A percentile compares a stretch with the other conserved stretches of the same genome.
Evolutionary conservation across 2,888 invertebrate genomes (phyloP).

Genomic region (Microplitis deprimator): DNA sequence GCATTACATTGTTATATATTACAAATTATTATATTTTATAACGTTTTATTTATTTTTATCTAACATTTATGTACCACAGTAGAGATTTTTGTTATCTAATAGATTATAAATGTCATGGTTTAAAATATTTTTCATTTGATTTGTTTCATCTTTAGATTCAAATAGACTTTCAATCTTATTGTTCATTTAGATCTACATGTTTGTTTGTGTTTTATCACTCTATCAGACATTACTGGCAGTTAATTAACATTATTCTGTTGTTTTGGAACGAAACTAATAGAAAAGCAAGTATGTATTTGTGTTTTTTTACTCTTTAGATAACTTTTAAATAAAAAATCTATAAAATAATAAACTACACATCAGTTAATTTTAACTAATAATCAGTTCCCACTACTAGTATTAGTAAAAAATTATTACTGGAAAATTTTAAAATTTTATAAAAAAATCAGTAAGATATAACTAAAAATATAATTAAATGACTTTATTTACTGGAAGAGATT

Average conservation of each 20-base stretch:
- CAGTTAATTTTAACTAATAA: too few species aligned
- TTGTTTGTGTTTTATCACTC: not conserved
- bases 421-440: not conserved
- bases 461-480: not conserved
- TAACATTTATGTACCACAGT: slow-evolving; percentile 12
- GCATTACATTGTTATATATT: slow-evolving; percentile 58
- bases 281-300: not conserved
- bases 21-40: slow-evolving; percentile 52
- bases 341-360: too few species aligned
- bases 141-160: not conserved
- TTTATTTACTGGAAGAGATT: not conserved
- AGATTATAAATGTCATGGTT: slow-evolving; percentile 14
- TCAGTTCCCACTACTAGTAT: too few species aligned
- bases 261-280: not conserved
- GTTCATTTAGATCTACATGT: not conserved
- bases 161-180: slow-evolving; percentile 8
- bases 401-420: not conserved
- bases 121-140: slow-evolving; percentile 29
- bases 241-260: not conserved
- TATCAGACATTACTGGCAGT: slow-evolving; percentile 40
- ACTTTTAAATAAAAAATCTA: not conserved
- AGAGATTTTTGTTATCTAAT: not conserved
- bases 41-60: slow-evolving; percentile 22
- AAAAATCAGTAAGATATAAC: not conserved
- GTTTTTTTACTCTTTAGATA: not conserved